These are phyloP conservation scores for Ancistrus triradiatus DNA, from an alignment of 2,113 vertebrate genomes.

Conservation along the genomic window DNA sequence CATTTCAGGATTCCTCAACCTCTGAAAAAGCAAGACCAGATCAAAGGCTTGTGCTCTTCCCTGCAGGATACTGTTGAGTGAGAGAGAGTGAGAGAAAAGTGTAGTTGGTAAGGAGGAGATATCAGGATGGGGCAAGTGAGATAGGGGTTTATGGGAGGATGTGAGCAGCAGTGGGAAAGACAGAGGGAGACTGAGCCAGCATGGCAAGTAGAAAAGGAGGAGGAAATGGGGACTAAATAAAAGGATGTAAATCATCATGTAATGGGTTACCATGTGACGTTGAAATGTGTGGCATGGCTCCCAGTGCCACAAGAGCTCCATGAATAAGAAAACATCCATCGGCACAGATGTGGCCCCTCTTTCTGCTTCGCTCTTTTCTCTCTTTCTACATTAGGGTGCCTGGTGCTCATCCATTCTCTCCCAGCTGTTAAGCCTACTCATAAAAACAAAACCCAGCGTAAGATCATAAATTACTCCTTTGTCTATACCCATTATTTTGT, in stretches of 20 bases:
- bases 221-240: conserved; percentile 10
- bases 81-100: conserved; percentile 19
- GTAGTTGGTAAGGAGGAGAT: neutral
- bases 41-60: conserved; percentile 52
- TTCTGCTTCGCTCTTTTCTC: neutral
- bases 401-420: conserved; percentile 16
- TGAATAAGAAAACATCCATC: conserved; percentile 23
- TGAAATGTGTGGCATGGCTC: conserved; percentile 34
- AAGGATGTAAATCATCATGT: conserved; percentile 24
- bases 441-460: conserved; percentile 22
- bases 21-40: conserved; percentile 51
- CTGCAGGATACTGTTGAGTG: conserved; percentile 44
- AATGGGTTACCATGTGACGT: conserved; percentile 13
- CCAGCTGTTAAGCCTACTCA: conserved; percentile 19
- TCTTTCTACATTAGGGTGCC: conserved; percentile 27
- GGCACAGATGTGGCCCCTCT: conserved; percentile 21
- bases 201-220: conserved; percentile 6
- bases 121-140: neutral
- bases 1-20: conserved; percentile 53
- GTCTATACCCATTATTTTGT: no score
- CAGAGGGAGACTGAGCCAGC: conserved; percentile 5
- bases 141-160: conserved; percentile 18
- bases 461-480: neutral
- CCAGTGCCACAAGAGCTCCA: conserved; percentile 10
- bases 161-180: neutral